phyloP scores from a whole-genome alignment of 2,888 invertebrate species.

The Tricholauxania praeusta region DNA sequence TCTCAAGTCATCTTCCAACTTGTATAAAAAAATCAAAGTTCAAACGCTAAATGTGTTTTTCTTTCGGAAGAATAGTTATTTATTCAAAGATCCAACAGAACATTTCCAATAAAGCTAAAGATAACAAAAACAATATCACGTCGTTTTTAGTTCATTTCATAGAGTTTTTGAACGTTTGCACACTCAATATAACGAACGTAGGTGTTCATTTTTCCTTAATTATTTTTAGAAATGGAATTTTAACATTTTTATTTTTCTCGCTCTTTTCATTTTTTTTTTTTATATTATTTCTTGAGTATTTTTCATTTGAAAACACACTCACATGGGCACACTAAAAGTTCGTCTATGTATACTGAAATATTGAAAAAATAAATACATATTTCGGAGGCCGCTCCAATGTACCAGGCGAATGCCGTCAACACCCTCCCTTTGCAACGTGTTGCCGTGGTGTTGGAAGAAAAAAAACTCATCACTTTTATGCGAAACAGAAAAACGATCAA shows the following conservation, averaged over 20 bases:
- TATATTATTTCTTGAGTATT: not conserved
- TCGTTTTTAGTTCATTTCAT: not conserved
- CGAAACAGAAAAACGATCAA: slow-evolving; percentile 1
- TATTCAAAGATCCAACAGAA: slow-evolving; percentile 3
- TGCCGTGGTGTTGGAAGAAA: not conserved
- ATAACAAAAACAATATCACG: not conserved
- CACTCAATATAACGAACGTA: slow-evolving; percentile 39
- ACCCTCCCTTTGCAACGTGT: not conserved
- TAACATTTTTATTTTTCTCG: slow-evolving; percentile 42
- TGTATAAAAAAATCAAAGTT: too few species aligned
- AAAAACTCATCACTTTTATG: slow-evolving; percentile 4
- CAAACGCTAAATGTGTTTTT: too few species aligned
- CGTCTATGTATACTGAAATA: not conserved
- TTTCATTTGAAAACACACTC: not conserved
- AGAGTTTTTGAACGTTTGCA: slow-evolving; percentile 6
- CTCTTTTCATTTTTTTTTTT: slow-evolving; percentile 4
- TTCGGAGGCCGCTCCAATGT: not conserved
- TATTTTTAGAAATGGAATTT: slow-evolving; percentile 51
- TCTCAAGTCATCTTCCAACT: too few species aligned
- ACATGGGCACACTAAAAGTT: not conserved
- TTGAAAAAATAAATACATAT: not conserved
- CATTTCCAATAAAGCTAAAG: slow-evolving; percentile 9
- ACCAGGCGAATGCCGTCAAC: not conserved
- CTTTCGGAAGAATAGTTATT: not conserved
- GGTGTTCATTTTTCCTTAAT: slow-evolving; percentile 44